Percentiles rank a stretch among this genome's conserved stretches.
Conservation (phyloP, 2,888 invertebrate species). For the Mythimna loreyi region DNA sequence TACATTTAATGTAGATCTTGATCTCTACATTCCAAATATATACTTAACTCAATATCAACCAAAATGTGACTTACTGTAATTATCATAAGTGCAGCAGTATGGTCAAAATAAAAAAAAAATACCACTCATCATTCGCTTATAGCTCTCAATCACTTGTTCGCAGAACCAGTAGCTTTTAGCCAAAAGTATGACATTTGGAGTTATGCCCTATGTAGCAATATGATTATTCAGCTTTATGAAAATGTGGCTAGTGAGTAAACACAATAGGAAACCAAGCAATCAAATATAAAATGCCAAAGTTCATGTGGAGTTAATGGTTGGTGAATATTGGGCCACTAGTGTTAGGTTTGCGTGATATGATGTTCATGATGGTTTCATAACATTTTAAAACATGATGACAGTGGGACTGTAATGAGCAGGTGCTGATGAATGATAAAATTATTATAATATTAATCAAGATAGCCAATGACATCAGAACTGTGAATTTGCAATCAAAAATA, state of each 20-base stretch:
- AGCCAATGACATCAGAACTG: neutral
- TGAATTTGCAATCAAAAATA: constrained; percentile 4
- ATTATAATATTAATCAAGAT: neutral
- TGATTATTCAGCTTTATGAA: neutral
- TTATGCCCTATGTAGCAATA: too few relatives aligned
- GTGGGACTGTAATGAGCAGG: constrained; percentile 2
- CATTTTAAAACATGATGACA: constrained; percentile 33
- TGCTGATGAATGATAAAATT: constrained; percentile 19
- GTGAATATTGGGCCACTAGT: neutral
- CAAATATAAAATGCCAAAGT: neutral
- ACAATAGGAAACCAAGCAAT: neutral
- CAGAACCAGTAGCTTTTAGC: too few relatives aligned
- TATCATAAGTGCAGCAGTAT: too few relatives aligned
- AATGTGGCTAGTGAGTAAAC: neutral
- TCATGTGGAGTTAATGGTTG: neutral
- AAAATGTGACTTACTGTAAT: too few relatives aligned
- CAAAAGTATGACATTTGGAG: too few relatives aligned
- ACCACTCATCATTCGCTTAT: too few relatives aligned
- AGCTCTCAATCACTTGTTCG: too few relatives aligned
- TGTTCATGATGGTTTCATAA: constrained; percentile 32
- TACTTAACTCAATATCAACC: too few relatives aligned
- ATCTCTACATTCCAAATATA: too few relatives aligned
- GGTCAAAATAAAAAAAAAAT: too few relatives aligned
- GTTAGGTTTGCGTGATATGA: neutral
- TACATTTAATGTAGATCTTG: too few relatives aligned